Evolutionary conservation across 2,888 invertebrate species (phyloP).

Genomic region (Diadromus collaris): DNA sequence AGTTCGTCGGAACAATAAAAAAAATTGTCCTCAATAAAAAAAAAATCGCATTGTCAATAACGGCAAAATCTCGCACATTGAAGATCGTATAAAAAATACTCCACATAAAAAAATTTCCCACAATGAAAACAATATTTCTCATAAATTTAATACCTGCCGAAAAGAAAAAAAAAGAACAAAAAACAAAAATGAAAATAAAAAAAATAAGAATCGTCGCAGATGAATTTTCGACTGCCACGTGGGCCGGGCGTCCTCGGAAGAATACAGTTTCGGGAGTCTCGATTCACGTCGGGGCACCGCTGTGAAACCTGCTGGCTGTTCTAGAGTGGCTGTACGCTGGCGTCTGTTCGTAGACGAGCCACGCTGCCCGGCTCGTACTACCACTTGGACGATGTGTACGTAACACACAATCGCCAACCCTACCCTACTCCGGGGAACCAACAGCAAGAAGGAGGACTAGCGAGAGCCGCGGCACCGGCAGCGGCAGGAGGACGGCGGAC

Average conservation of each 20-base stretch:
- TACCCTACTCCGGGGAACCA: conserved; percentile 57
- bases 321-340: conserved; percentile 25
- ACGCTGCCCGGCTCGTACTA: conserved; percentile 34
- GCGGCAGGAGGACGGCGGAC: conserved; percentile 45
- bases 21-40: no score
- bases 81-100: no score
- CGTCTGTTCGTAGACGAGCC: conserved; percentile 35
- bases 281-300: not conserved
- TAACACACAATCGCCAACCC: conserved; percentile 57
- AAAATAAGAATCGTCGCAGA: no score
- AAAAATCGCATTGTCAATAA: no score
- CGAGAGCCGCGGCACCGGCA: conserved; percentile 2
- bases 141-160: no score
- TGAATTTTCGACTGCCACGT: not conserved
- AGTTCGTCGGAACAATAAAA: not conserved
- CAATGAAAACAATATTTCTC: no score
- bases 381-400: conserved; percentile 21
- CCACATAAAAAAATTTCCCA: no score
- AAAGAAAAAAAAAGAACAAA: no score
- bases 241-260: not conserved
- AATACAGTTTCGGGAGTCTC: not conserved
- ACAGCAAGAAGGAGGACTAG: conserved; percentile 25
- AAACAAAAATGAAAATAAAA: no score
- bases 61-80: no score
- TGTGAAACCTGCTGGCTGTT: conserved; percentile 2